Conservation (phyloP, 2,888 invertebrate species). For the Chloromyia formosa region DNA sequence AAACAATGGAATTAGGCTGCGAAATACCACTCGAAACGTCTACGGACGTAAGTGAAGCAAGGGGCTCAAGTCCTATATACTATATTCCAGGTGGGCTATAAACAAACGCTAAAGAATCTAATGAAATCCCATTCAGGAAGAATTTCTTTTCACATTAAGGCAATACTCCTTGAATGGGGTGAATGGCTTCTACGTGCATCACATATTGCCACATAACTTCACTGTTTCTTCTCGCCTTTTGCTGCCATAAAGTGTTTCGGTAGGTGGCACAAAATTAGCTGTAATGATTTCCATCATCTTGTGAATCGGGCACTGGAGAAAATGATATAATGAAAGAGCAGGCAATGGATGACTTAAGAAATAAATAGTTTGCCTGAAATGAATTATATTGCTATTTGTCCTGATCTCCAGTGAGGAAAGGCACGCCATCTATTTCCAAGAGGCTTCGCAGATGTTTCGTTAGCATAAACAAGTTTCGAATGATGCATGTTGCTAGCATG, state of each 20-base stretch:
- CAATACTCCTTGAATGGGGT: slow-evolving; percentile 15
- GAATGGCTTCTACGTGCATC: slow-evolving; percentile 39
- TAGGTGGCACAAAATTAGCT: slow-evolving; percentile 30
- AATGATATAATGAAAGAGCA: too few relatives aligned
- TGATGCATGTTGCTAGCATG: too few relatives aligned
- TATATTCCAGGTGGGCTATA: slow-evolving; percentile 16
- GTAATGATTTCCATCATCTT: slow-evolving; percentile 35
- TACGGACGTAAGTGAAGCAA: neutral
- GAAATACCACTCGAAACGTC: too few relatives aligned
- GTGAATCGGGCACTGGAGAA: neutral
- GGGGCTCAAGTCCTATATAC: neutral
- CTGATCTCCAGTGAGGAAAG: too few relatives aligned
- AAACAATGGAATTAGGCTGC: too few relatives aligned
- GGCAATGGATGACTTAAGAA: too few relatives aligned
- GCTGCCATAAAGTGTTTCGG: slow-evolving; percentile 12
- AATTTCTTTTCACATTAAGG: slow-evolving; percentile 41
- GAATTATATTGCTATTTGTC: too few relatives aligned
- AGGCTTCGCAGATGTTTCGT: too few relatives aligned
- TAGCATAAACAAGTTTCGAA: too few relatives aligned
- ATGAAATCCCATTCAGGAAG: slow-evolving; percentile 39
- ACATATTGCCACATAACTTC: slow-evolving; percentile 1
- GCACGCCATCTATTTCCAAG: too few relatives aligned
- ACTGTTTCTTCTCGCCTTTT: neutral
- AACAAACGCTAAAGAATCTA: slow-evolving; percentile 37
- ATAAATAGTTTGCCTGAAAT: too few relatives aligned